phyloP scores from a whole-genome alignment of 2,113 vertebrate genomes.

The Vimba vimba region DNA sequence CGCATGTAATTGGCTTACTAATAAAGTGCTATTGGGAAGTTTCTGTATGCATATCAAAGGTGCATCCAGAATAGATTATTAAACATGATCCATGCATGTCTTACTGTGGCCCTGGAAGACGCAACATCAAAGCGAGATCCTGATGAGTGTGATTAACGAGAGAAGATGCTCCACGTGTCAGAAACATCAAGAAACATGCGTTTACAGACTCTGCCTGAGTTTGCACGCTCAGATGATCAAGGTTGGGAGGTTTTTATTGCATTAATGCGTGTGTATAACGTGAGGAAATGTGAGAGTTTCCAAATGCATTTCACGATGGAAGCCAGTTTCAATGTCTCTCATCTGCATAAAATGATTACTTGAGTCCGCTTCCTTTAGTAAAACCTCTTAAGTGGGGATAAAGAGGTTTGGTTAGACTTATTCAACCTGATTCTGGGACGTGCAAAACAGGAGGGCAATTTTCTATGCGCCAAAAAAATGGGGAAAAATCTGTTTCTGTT shows the following conservation, averaged over 20 bases:
- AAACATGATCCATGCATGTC: constrained; percentile 11
- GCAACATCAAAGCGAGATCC: constrained; percentile 21
- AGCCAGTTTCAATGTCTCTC: not conserved
- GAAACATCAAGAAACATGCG: not conserved
- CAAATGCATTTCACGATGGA: not conserved
- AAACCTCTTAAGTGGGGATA: constrained; percentile 7
- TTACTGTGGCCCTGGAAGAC: not conserved
- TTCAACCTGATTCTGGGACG: constrained; percentile 1
- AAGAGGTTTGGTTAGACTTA: not conserved
- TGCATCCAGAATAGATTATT: constrained; percentile 1
- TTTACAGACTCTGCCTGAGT: not conserved
- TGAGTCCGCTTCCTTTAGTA: not conserved
- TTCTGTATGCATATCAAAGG: not conserved
- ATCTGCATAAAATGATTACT: constrained; percentile 30
- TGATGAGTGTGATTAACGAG: not conserved
- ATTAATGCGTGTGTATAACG: not conserved
- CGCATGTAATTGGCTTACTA: not conserved
- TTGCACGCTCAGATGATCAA: not conserved
- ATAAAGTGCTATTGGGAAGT: not conserved
- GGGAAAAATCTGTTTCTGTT: constrained; percentile 3
- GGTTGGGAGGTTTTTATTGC: not conserved
- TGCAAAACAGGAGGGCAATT: too few relatives aligned
- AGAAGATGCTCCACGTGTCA: not conserved
- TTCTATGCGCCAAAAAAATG: not conserved
- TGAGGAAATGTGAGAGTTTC: not conserved